Conservation (phyloP, 2,113 vertebrate genomes). For the Bungarus multicinctus region DNA sequence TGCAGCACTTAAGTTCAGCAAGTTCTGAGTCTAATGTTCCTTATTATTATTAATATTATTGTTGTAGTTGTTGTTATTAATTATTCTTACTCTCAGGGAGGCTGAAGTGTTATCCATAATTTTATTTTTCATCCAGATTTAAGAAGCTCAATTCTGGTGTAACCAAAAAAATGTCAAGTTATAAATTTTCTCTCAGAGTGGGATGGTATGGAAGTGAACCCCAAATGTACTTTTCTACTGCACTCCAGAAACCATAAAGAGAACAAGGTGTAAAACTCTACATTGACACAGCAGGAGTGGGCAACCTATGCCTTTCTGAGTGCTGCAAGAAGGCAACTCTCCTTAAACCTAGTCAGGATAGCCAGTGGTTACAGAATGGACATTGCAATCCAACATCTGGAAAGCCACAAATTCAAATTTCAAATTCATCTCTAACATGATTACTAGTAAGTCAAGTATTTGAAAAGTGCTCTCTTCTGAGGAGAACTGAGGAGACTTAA, state of each 20-base stretch:
- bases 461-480: neutral
- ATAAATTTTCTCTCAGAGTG: neutral
- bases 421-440: neutral
- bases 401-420: neutral
- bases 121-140: neutral
- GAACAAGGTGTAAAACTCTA: neutral
- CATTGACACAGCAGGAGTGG: neutral
- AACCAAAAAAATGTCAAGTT: too few species aligned
- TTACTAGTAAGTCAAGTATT: neutral
- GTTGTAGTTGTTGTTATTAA: too few species aligned
- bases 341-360: neutral
- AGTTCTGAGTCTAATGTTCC: neutral
- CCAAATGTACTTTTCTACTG: neutral
- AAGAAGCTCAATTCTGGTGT: neutral
- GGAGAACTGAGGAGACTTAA: neutral
- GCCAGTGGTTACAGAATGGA: neutral
- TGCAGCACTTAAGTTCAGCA: neutral
- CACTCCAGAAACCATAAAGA: neutral
- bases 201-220: neutral
- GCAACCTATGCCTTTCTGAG: neutral
- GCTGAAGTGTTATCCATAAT: neutral
- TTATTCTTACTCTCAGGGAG: neutral
- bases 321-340: neutral
- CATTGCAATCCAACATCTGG: neutral
- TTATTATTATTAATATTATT: too few species aligned